Base-by-base conservation (phyloP, 1,140 invertebrate species). In the Drosophila ironensis region DNA sequence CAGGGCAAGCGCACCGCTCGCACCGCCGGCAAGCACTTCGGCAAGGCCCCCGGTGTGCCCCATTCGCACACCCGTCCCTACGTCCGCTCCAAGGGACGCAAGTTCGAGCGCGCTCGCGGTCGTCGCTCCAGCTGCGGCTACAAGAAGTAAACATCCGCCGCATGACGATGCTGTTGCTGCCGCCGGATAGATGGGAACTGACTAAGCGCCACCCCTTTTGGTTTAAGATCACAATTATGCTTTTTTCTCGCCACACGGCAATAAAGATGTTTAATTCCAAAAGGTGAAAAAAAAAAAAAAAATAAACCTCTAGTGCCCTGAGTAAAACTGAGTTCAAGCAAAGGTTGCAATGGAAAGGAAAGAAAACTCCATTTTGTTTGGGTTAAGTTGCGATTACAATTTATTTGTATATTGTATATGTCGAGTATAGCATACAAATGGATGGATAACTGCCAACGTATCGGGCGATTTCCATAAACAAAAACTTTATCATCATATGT, bases 11-110 rank as follows among this genome's bases (percentile, higher is more conserved):
- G 98, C 51, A 99, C 96, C 50, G 95, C 97, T 0, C 94, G 98
- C 77, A 96, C 98, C 91, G 97, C 97, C 8, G 94, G 95, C 76
- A 97, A 96, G 91, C 98, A 99, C 93, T 99, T 99, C 91, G 99
- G 99, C 17, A 94, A 93, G 53, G 98, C 98, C 89, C 98, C 98
- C 72, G 99, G 99, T 91, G 97, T 99, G 33, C 98, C 98, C 52
- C 96, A 98, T 88, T 98, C 97, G 41, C 97, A 99, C 90, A 95
- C 98, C 8, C 98, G 98, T 92, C 98, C 98, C 30, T 96, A 96
- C 87, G 97, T 99, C 20, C 94, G 96, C 51, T 96, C 97, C 25
- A 99, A 99, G 94, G 98, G 98, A 90, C 94, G 98, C 66, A 99
- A 99, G 91, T 99, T 98, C 90, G 98, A 99, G 90, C 94, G 96